phyloP scores from a whole-genome alignment of 2,113 vertebrate genomes.

The Apus apus region DNA sequence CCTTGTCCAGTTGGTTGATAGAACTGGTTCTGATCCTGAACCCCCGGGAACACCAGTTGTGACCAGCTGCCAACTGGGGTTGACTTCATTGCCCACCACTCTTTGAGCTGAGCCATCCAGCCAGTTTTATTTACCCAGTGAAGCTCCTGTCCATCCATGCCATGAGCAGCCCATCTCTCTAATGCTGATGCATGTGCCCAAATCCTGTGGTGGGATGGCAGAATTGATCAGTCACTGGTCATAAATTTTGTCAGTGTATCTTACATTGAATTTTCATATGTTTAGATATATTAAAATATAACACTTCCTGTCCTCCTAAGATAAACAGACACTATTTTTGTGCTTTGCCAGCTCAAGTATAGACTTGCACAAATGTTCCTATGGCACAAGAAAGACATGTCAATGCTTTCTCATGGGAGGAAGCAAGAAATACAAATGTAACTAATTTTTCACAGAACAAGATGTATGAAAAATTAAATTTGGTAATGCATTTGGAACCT shows the following conservation, averaged over 20 bases:
- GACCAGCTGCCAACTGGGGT: too few relatives aligned
- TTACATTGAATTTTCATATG: neutral
- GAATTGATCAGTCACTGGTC: neutral
- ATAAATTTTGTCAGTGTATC: neutral
- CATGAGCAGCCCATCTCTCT: too few relatives aligned
- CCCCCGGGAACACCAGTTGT: neutral
- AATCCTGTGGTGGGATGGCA: too few relatives aligned
- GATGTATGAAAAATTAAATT: neutral
- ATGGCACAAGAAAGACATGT: neutral
- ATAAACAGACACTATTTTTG: neutral
- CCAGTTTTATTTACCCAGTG: too few relatives aligned
- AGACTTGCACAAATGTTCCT: neutral
- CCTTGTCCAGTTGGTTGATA: neutral
- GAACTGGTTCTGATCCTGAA: neutral
- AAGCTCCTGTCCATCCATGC: too few relatives aligned
- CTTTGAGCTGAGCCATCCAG: too few relatives aligned
- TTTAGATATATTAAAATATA: neutral
- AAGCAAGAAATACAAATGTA: neutral
- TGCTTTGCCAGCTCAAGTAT: neutral
- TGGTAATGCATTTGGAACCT: neutral
- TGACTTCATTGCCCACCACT: too few relatives aligned
- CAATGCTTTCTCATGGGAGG: neutral
- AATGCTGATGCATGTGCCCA: too few relatives aligned
- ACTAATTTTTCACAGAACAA: neutral
- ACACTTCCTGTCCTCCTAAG: neutral